A percentile compares a stretch with the other conserved stretches of the same genome.
Evolutionary conservation across 2,888 invertebrate genomes (phyloP).

Genomic region (Heliconius ethilla): DNA sequence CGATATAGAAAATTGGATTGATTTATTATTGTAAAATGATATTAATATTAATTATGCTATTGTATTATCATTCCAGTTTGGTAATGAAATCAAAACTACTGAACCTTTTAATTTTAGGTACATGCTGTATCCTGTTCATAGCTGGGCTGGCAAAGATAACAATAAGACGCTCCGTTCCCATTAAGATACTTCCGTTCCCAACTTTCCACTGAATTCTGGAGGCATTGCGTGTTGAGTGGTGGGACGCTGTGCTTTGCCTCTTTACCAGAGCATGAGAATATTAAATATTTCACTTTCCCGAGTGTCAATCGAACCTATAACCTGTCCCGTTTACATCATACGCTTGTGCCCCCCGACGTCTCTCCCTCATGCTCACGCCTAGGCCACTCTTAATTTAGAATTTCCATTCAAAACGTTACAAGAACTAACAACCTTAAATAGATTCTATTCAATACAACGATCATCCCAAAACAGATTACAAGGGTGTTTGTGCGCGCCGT

Average conservation of each 20-base stretch:
- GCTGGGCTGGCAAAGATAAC: too few relatives aligned
- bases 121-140: too few relatives aligned
- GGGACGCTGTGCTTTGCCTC: background rate
- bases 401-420: constrained; percentile 10
- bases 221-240: background rate
- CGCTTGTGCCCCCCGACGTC: background rate
- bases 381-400: background rate
- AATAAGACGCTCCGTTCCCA: too few relatives aligned
- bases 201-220: background rate
- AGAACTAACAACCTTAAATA: constrained; percentile 21
- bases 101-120: too few relatives aligned
- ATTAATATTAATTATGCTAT: too few relatives aligned
- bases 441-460: constrained; percentile 31
- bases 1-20: too few relatives aligned
- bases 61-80: too few relatives aligned
- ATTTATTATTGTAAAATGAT: too few relatives aligned
- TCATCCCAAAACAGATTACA: constrained; percentile 42
- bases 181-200: background rate
- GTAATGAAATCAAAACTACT: too few relatives aligned
- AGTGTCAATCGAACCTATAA: background rate
- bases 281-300: background rate
- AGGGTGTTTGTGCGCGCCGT: constrained; percentile 39
- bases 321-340: background rate
- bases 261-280: background rate
- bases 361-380: background rate